phyloP scores from a whole-genome alignment of 2,797 vertebrate genomes.

The Odontamblyopus rebecca region DNA sequence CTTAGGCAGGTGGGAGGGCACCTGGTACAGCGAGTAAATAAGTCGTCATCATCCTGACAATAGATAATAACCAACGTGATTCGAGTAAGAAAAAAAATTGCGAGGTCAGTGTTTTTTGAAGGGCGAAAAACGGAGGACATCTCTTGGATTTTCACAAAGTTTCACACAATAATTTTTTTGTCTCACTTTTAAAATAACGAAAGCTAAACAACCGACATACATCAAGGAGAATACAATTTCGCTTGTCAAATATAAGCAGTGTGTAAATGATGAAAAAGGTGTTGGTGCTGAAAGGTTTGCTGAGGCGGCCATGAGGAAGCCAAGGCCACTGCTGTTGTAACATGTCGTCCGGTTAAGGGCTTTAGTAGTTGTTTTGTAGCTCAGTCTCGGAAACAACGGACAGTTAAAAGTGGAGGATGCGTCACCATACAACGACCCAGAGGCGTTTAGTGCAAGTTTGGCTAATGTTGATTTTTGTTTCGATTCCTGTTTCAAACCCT shows the following conservation, averaged over 20 bases:
- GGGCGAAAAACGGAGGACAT: slow-evolving; percentile 58
- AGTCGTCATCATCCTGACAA: slow-evolving; percentile 62
- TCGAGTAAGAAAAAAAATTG: slow-evolving; percentile 70
- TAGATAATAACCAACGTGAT: slow-evolving; percentile 74
- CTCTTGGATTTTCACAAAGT: slow-evolving; percentile 73
- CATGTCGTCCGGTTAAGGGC: slow-evolving; percentile 59
- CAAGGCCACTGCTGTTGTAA: slow-evolving; percentile 77
- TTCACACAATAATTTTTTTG: slow-evolving; percentile 66
- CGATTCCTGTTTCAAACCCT: slow-evolving; percentile 46
- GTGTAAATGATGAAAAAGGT: slow-evolving; percentile 62
- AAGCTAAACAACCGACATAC: slow-evolving; percentile 60
- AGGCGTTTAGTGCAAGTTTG: slow-evolving; percentile 81
- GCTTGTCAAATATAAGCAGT: slow-evolving; percentile 79
- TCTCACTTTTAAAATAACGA: slow-evolving; percentile 60
- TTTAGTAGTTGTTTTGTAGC: slow-evolving; percentile 58
- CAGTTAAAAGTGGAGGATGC: slow-evolving; percentile 57
- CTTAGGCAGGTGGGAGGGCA: slow-evolving; percentile 73
- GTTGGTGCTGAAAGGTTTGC: slow-evolving; percentile 51
- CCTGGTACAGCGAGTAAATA: slow-evolving; percentile 78
- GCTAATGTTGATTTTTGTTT: slow-evolving; percentile 66
- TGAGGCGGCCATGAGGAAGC: slow-evolving; percentile 51
- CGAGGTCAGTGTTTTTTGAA: slow-evolving; percentile 80
- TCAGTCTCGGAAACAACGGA: slow-evolving; percentile 52
- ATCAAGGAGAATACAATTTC: slow-evolving; percentile 71
- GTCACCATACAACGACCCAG: slow-evolving; percentile 66